Base-by-base conservation (phyloP, 2,888 invertebrate species). In the Chelonus formosanus region DNA sequence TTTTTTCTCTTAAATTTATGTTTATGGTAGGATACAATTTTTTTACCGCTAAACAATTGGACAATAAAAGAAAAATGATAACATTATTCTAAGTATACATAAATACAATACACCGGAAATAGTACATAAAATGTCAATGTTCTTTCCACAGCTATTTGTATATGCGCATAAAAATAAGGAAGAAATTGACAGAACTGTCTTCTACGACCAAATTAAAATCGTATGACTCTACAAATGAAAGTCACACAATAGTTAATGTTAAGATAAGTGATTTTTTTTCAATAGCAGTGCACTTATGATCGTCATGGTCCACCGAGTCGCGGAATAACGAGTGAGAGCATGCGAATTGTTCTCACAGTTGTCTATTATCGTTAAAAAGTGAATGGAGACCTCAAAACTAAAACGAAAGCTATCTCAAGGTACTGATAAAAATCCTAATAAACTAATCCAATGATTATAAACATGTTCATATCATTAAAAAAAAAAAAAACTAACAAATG, bases 291-390 rank as follows among this genome's bases (percentile, higher is more conserved):
- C 48, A 59, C 3, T 10, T 59, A 48, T 48, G 47, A 34, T 31
- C 50, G 59, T 59, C 48, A 31, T 40, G 36, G 50, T 59, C 35
- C 36, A 47, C 10, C 36, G 48, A 35, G 36, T 57, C 47, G 50
- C 34, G 48, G 52, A 47, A 43, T 55, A 60, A 34, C 67, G 67
- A 77, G 75, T 73, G 75, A 75, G 75, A 77, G 76, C 75, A 76
- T 76, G 75, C 74, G 76, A 77, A 76, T 73, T 67, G 54, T 75
- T 78, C 76, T 74, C 77, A 76, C 74, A 72, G 67, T 70, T 67
- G 63, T 70, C 68, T 67, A 72, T 72, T 72, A 71, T 68, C 69
- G 65, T 67, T 52, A 61, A 68, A 67, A 71, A 70, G 68, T 62
- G 72, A 71, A 67, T 56, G 65, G 65, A 58, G 55, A 57, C 61